Percentiles rank a stretch among this genome's conserved stretches.
Evolutionary conservation across 2,113 vertebrate species (phyloP).

Genomic region (Aldabrachelys gigantea): DNA sequence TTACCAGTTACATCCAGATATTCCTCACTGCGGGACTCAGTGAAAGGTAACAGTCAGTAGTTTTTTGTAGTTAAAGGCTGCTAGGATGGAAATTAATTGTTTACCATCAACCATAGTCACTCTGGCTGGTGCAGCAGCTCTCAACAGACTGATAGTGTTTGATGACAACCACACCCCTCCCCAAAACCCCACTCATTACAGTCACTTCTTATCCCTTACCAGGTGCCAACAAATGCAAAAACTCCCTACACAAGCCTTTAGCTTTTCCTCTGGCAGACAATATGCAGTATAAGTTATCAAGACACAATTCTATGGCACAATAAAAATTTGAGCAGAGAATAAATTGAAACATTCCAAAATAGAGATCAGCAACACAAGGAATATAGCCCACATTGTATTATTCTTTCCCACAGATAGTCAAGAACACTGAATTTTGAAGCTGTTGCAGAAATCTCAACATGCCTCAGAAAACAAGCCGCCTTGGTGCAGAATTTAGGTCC

Average conservation of each 20-base stretch:
- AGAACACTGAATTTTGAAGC: background rate
- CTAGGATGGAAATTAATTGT: background rate
- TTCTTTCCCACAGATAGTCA: accelerated
- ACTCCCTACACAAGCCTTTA: background rate
- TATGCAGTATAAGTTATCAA: background rate
- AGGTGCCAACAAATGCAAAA: background rate
- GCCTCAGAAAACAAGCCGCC: accelerated
- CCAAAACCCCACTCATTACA: background rate
- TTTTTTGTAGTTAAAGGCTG: accelerated
- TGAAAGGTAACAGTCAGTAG: background rate
- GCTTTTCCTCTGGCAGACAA: background rate
- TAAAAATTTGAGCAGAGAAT: background rate
- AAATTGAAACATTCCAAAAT: background rate
- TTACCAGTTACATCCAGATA: background rate
- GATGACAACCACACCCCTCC: background rate
- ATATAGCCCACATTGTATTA: accelerated
- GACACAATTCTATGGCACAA: background rate
- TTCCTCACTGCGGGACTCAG: background rate
- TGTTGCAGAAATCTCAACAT: background rate
- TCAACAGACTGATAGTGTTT: background rate
- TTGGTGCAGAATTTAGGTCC: accelerated
- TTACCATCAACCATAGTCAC: background rate
- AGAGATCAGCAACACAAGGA: accelerated
- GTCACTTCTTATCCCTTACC: background rate
- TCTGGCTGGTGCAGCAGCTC: background rate